Conservation (phyloP, 2,113 vertebrate species). For the Silurus glanis region DNA sequence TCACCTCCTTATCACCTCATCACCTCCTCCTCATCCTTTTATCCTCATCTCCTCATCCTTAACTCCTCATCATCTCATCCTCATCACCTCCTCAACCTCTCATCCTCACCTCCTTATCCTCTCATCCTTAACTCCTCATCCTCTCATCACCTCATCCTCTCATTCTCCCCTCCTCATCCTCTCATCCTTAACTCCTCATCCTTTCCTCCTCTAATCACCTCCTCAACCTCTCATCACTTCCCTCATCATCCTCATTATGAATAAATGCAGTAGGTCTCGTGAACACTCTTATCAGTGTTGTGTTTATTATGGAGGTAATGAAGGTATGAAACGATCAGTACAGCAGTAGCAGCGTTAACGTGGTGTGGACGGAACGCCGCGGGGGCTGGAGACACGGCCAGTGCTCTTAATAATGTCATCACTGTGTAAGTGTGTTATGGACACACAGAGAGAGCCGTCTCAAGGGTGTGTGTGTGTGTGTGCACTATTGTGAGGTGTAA, state of each 20-base stretch:
- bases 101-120: not conserved
- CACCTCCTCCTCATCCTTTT: not conserved
- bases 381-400: not conserved
- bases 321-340: slow-evolving; percentile 11
- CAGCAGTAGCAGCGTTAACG: slow-evolving; percentile 10
- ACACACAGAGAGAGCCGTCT: not conserved
- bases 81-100: not conserved
- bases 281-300: slow-evolving; percentile 21
- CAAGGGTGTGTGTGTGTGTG: not conserved
- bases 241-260: slow-evolving; percentile 10
- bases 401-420: slow-evolving; percentile 18
- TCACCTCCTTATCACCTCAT: not conserved
- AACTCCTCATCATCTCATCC: too few relatives aligned
- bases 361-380: not conserved
- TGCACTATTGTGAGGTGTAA: slow-evolving; percentile 24
- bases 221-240: not conserved
- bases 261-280: slow-evolving; percentile 19
- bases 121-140: not conserved
- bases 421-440: slow-evolving; percentile 1
- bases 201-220: not conserved
- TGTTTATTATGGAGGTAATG: slow-evolving; percentile 35
- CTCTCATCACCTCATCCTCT: not conserved
- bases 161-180: not conserved
- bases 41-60: not conserved
- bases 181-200: not conserved